Evolutionary conservation across 2,888 invertebrate species (phyloP).

Genomic region (Chromoteleia sp.): DNA sequence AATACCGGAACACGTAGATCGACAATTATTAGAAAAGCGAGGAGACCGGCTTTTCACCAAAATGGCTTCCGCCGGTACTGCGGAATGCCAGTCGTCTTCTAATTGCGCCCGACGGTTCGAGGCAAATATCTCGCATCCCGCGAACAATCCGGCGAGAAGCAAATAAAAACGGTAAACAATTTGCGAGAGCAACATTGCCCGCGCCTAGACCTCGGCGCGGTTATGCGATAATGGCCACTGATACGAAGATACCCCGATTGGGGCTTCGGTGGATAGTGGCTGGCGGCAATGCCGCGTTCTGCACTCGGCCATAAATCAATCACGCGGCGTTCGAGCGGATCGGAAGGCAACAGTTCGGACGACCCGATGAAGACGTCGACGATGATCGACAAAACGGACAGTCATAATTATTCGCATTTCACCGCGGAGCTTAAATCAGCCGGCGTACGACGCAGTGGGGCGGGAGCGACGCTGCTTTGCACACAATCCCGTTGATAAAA

Average conservation of each 20-base stretch:
- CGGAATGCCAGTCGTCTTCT: constrained; percentile 10
- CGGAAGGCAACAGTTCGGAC: background rate
- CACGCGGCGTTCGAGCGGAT: background rate
- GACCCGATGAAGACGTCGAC: background rate
- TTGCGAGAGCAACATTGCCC: constrained; percentile 7
- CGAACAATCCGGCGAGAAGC: background rate
- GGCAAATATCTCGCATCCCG: background rate
- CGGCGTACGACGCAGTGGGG: too few relatives aligned
- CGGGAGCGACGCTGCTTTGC: constrained; percentile 57
- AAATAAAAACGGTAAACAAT: constrained; percentile 15
- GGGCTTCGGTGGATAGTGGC: too few relatives aligned
- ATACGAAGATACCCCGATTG: constrained; percentile 71
- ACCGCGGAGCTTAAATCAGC: constrained; percentile 36
- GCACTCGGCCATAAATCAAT: constrained; percentile 2
- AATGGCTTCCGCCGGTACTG: background rate
- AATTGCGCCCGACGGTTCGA: background rate
- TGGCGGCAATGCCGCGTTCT: too few relatives aligned
- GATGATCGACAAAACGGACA: constrained; percentile 14
- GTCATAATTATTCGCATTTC: constrained; percentile 11
- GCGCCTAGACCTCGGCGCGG: constrained; percentile 41
- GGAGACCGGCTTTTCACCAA: background rate
- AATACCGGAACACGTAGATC: constrained; percentile 22
- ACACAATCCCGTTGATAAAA: constrained; percentile 68
- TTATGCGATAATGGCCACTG: constrained; percentile 75
- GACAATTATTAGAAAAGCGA: constrained; percentile 32